Conservation (phyloP, 1,140 invertebrate genomes). For the Homalodisca vitripennis region DNA sequence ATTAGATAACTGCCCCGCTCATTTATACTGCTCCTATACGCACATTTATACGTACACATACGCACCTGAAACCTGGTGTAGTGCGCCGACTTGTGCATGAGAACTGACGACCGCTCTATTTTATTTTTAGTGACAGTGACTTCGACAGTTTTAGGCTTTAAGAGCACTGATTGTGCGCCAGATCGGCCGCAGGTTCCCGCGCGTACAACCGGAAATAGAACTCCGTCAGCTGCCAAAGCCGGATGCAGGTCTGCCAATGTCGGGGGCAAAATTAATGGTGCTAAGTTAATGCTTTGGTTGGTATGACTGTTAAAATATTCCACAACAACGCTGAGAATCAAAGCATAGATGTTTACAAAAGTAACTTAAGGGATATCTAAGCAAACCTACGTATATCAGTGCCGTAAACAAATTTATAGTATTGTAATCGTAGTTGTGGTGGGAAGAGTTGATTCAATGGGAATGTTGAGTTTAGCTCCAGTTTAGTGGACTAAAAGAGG, state of each 20-base stretch:
- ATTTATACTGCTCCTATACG: neutral
- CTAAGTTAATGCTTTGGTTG: too few species aligned
- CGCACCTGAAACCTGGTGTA: conserved; percentile 19
- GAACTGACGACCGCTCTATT: conserved; percentile 17
- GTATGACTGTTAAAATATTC: too few species aligned
- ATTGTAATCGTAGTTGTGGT: too few species aligned
- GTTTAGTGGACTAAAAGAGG: too few species aligned
- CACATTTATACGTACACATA: neutral
- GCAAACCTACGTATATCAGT: too few species aligned
- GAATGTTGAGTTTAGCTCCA: too few species aligned
- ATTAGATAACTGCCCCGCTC: neutral
- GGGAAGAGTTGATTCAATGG: too few species aligned
- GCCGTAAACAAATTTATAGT: too few species aligned
- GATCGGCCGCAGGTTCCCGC: conserved; percentile 1
- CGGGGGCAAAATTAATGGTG: too few species aligned
- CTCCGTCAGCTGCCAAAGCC: neutral
- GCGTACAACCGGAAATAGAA: conserved; percentile 22
- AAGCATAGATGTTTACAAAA: too few species aligned
- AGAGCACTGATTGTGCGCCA: conserved; percentile 19
- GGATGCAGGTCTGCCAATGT: conserved; percentile 10
- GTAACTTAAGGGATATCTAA: too few species aligned
- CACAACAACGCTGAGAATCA: too few species aligned
- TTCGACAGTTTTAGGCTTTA: conserved; percentile 26
- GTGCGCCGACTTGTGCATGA: conserved; percentile 4
- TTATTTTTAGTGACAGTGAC: conserved; percentile 21